phyloP scores from a whole-genome alignment of 2,113 vertebrate species.

The Crotalus helleri region DNA sequence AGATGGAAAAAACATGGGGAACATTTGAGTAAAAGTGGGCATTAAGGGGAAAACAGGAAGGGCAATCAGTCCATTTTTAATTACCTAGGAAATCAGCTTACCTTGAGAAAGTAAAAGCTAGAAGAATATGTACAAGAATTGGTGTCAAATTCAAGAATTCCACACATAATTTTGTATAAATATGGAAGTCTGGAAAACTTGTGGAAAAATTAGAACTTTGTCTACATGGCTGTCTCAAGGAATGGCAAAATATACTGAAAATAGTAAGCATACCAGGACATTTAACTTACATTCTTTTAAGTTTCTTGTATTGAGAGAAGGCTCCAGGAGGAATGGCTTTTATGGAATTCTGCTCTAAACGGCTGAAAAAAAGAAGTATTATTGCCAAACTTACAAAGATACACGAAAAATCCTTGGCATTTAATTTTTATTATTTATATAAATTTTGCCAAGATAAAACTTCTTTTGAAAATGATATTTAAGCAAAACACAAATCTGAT shows the following conservation, averaged over 20 bases:
- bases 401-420: constrained; percentile 2
- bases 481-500: background rate
- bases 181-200: background rate
- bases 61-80: background rate
- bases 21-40: background rate
- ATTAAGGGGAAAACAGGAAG: background rate
- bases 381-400: background rate
- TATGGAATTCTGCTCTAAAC: constrained; percentile 97
- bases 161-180: background rate
- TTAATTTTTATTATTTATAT: background rate
- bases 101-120: background rate
- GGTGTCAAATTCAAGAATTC: background rate
- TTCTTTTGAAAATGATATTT: background rate
- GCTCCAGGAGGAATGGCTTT: constrained; percentile 89
- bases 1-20: background rate
- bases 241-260: background rate
- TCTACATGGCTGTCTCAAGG: background rate
- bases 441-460: background rate
- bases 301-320: constrained; percentile 93
- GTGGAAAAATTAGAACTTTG: background rate
- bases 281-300: constrained; percentile 88
- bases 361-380: constrained; percentile 71
- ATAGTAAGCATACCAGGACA: background rate
- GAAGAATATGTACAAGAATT: background rate
- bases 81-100: background rate